Percentiles rank a stretch among this genome's conserved stretches.
Evolutionary conservation across 2,888 invertebrate species (phyloP).

Genomic region (Pelosia muscerda): DNA sequence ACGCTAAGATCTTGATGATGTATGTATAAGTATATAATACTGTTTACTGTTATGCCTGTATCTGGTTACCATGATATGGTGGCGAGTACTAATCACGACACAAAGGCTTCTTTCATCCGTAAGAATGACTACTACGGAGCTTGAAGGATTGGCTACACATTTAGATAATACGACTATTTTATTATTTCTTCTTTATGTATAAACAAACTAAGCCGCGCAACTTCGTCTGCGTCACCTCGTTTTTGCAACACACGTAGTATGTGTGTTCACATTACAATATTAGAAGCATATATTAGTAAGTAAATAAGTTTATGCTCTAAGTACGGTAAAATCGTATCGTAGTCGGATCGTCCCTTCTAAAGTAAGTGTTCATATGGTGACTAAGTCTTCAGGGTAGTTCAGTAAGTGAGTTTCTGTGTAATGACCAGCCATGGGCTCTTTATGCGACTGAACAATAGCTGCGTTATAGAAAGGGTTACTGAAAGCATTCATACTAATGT

Average conservation of each 20-base stretch:
- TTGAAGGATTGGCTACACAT: conserved; percentile 54
- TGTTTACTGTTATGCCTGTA: no score
- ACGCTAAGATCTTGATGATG: no score
- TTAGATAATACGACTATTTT: conserved; percentile 32
- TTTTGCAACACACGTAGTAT: no score
- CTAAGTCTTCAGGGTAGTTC: conserved; percentile 36
- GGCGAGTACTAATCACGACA: conserved; percentile 54
- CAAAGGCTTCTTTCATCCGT: conserved; percentile 50
- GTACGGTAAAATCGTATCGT: conserved; percentile 22
- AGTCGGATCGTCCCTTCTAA: conserved; percentile 31
- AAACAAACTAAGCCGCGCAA: no score
- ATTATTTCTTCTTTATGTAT: no score
- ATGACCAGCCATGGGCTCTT: conserved; percentile 58
- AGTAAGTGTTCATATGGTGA: conserved; percentile 21
- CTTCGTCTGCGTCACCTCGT: no score
- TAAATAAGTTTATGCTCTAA: not conserved
- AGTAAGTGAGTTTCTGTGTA: conserved; percentile 68
- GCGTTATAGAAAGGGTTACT: conserved; percentile 58
- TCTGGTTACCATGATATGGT: conserved; percentile 9
- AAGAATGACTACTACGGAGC: conserved; percentile 65
- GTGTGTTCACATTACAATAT: no score
- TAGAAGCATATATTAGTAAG: no score
- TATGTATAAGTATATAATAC: no score
- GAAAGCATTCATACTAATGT: conserved; percentile 30
- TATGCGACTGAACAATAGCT: conserved; percentile 60